Evolutionary conservation across 2,797 vertebrate genomes (phyloP).

Genomic region (Tenualosa ilisha): DNA sequence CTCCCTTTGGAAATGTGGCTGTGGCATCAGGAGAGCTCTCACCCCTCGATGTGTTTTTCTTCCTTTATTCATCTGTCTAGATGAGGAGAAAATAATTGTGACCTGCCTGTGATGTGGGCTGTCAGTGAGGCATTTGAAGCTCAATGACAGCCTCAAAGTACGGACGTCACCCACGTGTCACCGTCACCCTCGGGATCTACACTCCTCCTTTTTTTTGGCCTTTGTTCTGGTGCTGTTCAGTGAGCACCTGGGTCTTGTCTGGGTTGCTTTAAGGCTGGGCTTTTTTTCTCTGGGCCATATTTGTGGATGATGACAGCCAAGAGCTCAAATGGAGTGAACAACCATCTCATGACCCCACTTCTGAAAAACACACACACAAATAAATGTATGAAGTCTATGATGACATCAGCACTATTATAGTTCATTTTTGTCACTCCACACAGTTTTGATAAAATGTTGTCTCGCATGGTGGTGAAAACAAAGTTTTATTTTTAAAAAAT

Average conservation of each 20-base stretch:
- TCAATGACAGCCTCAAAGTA: constrained; percentile 45
- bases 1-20: not conserved
- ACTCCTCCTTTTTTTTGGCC: not conserved
- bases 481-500: not conserved
- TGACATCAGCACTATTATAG: not conserved
- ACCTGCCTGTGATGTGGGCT: constrained; percentile 55
- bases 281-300: not conserved
- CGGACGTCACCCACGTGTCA: constrained; percentile 43
- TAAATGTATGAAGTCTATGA: not conserved
- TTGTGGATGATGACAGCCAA: constrained; percentile 13
- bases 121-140: constrained; percentile 48
- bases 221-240: not conserved
- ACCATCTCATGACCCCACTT: not conserved
- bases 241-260: constrained; percentile 26
- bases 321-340: not conserved
- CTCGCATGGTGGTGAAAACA: not conserved
- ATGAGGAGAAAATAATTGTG: constrained; percentile 44
- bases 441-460: not conserved
- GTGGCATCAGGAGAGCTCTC: not conserved
- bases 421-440: not conserved
- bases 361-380: not conserved
- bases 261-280: not conserved
- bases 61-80: constrained; percentile 34
- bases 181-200: not conserved
- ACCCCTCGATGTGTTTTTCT: not conserved